These are phyloP conservation scores for Brachionus plicatilis DNA, from an alignment of 1,140 invertebrate species.

Conservation along the genomic window DNA sequence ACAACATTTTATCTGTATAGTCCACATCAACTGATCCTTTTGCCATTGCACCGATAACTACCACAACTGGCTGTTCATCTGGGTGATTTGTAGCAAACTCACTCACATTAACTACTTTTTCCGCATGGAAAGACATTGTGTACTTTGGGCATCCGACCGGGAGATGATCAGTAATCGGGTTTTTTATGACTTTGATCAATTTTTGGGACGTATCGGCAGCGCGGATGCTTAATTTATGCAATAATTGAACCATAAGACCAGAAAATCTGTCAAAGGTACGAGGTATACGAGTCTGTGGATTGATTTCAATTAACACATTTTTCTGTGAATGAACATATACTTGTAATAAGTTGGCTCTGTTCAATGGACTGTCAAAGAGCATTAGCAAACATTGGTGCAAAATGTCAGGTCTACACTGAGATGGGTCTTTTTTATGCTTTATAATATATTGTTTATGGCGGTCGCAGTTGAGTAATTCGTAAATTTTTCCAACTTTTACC, in stretches of 20 bases:
- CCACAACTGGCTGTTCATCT: slow-evolving; percentile 72
- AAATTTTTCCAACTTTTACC: slow-evolving; percentile 82
- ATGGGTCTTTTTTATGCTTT: slow-evolving; percentile 75
- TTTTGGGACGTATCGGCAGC: slow-evolving; percentile 82
- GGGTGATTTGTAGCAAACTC: slow-evolving; percentile 70
- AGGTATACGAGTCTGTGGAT: slow-evolving; percentile 95
- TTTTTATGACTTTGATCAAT: slow-evolving; percentile 89
- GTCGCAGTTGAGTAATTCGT: slow-evolving; percentile 88
- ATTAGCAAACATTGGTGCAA: slow-evolving; percentile 86
- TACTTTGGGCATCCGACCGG: slow-evolving; percentile 89
- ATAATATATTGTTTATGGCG: slow-evolving; percentile 77
- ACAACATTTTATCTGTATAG: slow-evolving; percentile 81
- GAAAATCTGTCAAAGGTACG: slow-evolving; percentile 96
- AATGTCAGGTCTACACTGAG: slow-evolving; percentile 83
- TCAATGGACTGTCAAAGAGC: slow-evolving; percentile 91
- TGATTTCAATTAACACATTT: slow-evolving; percentile 96
- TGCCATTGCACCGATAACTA: slow-evolving; percentile 93
- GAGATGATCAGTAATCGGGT: slow-evolving; percentile 86
- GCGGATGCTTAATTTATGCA: slow-evolving; percentile 86
- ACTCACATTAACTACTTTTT: slow-evolving; percentile 67
- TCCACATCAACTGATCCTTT: slow-evolving; percentile 84
- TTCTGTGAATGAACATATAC: slow-evolving; percentile 89
- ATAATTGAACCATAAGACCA: slow-evolving; percentile 92
- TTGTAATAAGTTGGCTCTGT: slow-evolving; percentile 66
- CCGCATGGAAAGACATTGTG: slow-evolving; percentile 79